phyloP scores from a whole-genome alignment of 2,888 invertebrate species.

The Philonicus albiceps region DNA sequence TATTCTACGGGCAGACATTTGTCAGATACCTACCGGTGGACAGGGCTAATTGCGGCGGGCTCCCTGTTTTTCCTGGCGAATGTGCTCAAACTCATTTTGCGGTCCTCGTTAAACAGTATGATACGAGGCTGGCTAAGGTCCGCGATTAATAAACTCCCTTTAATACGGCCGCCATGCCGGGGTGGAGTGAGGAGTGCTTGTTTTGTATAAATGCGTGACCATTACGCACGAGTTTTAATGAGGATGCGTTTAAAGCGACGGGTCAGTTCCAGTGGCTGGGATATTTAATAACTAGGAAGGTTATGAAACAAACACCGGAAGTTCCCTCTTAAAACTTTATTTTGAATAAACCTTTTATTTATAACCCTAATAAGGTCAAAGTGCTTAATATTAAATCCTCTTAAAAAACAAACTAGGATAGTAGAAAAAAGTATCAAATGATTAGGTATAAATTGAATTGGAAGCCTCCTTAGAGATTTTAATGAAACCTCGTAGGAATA shows the following conservation, averaged over 20 bases:
- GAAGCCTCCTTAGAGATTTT: too few species aligned
- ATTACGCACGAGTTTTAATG: not conserved
- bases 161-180: not conserved
- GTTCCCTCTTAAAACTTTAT: not conserved
- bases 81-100: conserved; percentile 12
- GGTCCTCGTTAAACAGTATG: not conserved
- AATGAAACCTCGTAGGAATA: too few species aligned
- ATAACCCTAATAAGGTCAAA: too few species aligned
- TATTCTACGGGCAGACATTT: not conserved
- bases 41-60: not conserved
- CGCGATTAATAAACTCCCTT: not conserved
- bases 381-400: too few species aligned
- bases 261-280: not conserved
- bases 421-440: too few species aligned
- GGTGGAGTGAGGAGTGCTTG: not conserved
- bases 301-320: not conserved
- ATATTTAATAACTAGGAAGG: not conserved
- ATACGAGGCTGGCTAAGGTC: not conserved
- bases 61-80: not conserved
- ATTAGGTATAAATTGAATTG: too few species aligned
- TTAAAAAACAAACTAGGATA: too few species aligned
- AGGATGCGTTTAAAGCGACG: not conserved
- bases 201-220: not conserved
- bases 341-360: too few species aligned
- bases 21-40: not conserved